These are phyloP conservation scores for Sternarchorhynchus goeldii DNA, from an alignment of 2,797 vertebrate species.

Conservation along the genomic window DNA sequence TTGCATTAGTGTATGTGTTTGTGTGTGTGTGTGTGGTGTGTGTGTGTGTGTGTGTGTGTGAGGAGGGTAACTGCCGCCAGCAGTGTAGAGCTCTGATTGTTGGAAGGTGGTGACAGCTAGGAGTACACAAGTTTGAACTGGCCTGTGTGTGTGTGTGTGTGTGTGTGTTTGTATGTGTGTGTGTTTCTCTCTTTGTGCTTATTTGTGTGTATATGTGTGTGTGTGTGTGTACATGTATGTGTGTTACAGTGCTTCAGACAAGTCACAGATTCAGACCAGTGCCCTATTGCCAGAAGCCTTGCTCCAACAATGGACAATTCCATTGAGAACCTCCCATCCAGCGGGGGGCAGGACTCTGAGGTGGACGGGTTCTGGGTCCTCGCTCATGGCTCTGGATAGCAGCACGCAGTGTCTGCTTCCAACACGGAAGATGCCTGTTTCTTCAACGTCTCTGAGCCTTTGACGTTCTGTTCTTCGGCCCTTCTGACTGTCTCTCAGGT, in stretches of 20 bases:
- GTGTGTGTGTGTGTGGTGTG: conserved; percentile 31
- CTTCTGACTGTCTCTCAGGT: too few relatives aligned
- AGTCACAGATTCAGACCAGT: conserved; percentile 21
- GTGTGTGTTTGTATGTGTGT: conserved; percentile 22
- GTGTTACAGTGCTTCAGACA: not conserved
- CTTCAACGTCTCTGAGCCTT: too few relatives aligned
- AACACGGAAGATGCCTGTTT: too few relatives aligned
- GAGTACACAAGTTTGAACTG: conserved; percentile 47
- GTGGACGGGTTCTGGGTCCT: conserved; percentile 29
- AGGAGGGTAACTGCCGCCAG: conserved; percentile 57
- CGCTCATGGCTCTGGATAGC: too few relatives aligned
- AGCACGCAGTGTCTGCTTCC: too few relatives aligned
- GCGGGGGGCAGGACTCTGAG: conserved; percentile 42
- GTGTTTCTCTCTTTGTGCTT: not conserved
- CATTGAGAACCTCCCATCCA: conserved; percentile 47
- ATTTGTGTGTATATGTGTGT: conserved; percentile 14
- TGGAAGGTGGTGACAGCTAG: conserved; percentile 65
- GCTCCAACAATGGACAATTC: conserved; percentile 47
- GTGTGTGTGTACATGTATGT: not conserved
- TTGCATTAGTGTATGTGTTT: conserved; percentile 39
- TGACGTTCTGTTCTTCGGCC: too few relatives aligned
- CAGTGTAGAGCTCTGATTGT: conserved; percentile 59
- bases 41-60: conserved; percentile 42
- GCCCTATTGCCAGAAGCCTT: conserved; percentile 29
- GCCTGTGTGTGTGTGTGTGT: conserved; percentile 36